Evolutionary conservation across 2,797 vertebrate genomes (phyloP).

Genomic region (Leuciscus waleckii): DNA sequence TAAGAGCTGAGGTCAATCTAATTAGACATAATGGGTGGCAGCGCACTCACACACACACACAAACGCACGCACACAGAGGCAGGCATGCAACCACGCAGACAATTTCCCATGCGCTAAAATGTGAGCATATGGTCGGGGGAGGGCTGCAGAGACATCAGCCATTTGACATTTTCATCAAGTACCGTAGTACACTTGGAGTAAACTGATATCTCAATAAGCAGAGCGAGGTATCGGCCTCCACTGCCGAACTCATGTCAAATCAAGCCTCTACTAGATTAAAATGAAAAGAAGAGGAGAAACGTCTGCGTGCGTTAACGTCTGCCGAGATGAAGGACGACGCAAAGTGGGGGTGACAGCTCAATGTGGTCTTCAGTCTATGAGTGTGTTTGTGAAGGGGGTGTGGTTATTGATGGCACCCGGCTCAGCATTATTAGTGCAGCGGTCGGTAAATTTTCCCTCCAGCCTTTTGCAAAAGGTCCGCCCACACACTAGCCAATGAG

Average conservation of each 20-base stretch:
- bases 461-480: slow-evolving; percentile 1
- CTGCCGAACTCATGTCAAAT: slow-evolving; percentile 26
- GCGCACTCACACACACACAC: slow-evolving; percentile 25
- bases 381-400: slow-evolving; percentile 56
- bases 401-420: slow-evolving; percentile 75
- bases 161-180: slow-evolving; percentile 46
- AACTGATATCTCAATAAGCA: slow-evolving; percentile 51
- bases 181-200: slow-evolving; percentile 34
- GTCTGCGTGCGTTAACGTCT: slow-evolving; percentile 12
- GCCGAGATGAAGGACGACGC: slow-evolving; percentile 42
- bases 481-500: slow-evolving; percentile 21
- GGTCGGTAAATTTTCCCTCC: slow-evolving; percentile 70
- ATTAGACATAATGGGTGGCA: slow-evolving; percentile 69
- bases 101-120: slow-evolving; percentile 56
- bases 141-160: slow-evolving; percentile 64
- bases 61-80: slow-evolving; percentile 25
- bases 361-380: slow-evolving; percentile 31
- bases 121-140: slow-evolving; percentile 72
- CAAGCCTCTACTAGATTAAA: slow-evolving; percentile 25
- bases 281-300: slow-evolving; percentile 34
- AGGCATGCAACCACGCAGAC: slow-evolving; percentile 46
- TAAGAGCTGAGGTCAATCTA: slow-evolving; percentile 68
- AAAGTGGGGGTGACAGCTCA: slow-evolving; percentile 52
- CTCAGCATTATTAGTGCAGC: slow-evolving; percentile 74
- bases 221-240: slow-evolving; percentile 6